Base-by-base conservation (phyloP, 2,888 invertebrate species). In the Ecliptopera silaceata region DNA sequence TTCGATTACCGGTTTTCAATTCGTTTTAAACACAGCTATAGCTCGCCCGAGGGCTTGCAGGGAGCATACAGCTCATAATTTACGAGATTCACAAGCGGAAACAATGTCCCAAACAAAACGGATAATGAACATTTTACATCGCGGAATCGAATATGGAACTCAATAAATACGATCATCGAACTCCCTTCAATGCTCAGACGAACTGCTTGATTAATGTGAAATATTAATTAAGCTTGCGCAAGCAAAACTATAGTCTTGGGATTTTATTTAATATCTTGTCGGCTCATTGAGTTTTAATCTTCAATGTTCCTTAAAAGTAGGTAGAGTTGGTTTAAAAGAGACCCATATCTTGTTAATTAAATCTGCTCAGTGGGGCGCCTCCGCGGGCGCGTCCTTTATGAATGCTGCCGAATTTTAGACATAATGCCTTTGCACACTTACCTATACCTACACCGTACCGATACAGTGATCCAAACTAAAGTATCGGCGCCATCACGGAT, bases 271-370 rank as follows among this genome's bases (percentile, higher is more conserved):
- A 82, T 80, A 84, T 81, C 79, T 77, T 76, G 79, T 74, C 81
- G 74, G 79, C 79, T 81, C 83, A 85, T 85, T 86, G 84, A 86
- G 83, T 84, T 86, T 89, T 86, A 86, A 88, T 86, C 83, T 84
- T 68, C 82, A 81, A 82, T 86, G 82, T 82, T 80, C 85, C 84
- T 36, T 75, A 88, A 88, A 88, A 86, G 84, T 87, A 78, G 84
- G 84, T 82, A 75, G 81, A 83, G 84, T 82, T 82, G 82, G 84
- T 88, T 85, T 88, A 81, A 88, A 88, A 87, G 86, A 86, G 84
- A 82, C 81, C 80, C 87, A 86, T 91, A 90, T 91, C 90, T 89
- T 82, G 87, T 90, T 91, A 91, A 91, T 91, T 90, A 91, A 91
- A 91, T 91, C 90, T 84, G 72, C 83, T 78, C 88, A 77, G 87